A percentile compares a stretch with the other conserved stretches of the same genome.
These are phyloP conservation scores for Bombus haemorrhoidalis DNA, from an alignment of 1,140 invertebrate genomes.

Conservation along the genomic window DNA sequence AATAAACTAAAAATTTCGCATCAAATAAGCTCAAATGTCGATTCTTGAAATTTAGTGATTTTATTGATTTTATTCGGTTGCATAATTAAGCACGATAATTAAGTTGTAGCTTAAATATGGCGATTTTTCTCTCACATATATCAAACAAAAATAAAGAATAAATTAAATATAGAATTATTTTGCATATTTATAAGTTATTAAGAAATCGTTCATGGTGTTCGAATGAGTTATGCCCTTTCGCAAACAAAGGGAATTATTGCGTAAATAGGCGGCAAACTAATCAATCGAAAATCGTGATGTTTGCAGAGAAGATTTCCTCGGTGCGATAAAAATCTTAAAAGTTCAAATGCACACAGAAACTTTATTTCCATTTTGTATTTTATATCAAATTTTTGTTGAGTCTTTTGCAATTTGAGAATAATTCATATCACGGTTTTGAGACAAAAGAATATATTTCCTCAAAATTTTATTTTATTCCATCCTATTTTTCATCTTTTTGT, in stretches of 20 bases:
- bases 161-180: background rate
- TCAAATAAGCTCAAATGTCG: background rate
- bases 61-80: background rate
- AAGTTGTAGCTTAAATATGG: too few species aligned
- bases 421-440: background rate
- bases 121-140: background rate
- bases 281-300: background rate
- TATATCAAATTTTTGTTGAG: background rate
- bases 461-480: background rate
- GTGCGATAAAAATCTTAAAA: background rate
- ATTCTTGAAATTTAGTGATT: background rate
- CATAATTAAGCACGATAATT: too few species aligned
- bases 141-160: background rate
- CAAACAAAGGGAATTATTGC: background rate
- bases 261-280: background rate
- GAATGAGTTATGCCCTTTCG: background rate
- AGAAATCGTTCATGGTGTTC: background rate
- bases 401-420: background rate
- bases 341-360: background rate
- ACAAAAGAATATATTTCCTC: too few species aligned
- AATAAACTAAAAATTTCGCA: background rate
- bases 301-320: conserved; percentile 8
- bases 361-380: background rate
- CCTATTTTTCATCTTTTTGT: background rate
- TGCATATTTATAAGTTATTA: background rate